Evolutionary conservation across 2,113 vertebrate species (phyloP), one percentile per base, ranked within the genome.

Genomic region (Crotalus tigris): DNA sequence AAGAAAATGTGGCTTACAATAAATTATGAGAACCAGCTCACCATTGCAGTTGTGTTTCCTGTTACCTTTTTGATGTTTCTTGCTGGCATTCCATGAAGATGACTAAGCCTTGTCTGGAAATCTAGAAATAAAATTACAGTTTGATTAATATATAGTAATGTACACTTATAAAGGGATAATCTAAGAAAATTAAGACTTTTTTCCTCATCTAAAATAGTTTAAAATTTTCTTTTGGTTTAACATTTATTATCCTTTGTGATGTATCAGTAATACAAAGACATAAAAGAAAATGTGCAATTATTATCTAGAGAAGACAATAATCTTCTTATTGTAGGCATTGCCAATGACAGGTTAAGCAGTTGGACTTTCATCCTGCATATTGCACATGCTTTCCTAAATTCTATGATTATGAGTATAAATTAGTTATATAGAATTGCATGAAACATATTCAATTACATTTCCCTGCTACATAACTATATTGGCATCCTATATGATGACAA

Each of bases 71-170:
- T 98, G 87, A 96, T 93, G 54, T 96, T 98, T 95, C 98, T 97
- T 81, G 97, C 96, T 96, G 98, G 97, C 97, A 98, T 98, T 96
- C 98, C 98, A 91, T 98, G 98, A 94, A 99, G 98, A 93, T 98
- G 98, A 94, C 97, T 98, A 94, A 99, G 97, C 95, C 99, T 98
- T 87, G 98, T 98, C 96, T 99, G 99, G 95, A 99, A 99, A 93
- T 98, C 99, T 99, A 93, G 4, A 96, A 96, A 95, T 90, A 95
- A 81, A 61, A 92, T 49, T 13, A 92, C 0, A 0, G 91, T 23
- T 85, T n/a, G 12, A 15, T 61, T 96, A 93, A 85, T 5, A 39
- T 21, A 44, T 51, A 87, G 24, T 59, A 19, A 7, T 24, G 23
- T 61, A n/a, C 26, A 89, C 10, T 46, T 7, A 26, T 55, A 19